These are phyloP conservation scores for Lasioglossum pauxillum DNA, from an alignment of 2,888 invertebrate species.

Conservation along the genomic window DNA sequence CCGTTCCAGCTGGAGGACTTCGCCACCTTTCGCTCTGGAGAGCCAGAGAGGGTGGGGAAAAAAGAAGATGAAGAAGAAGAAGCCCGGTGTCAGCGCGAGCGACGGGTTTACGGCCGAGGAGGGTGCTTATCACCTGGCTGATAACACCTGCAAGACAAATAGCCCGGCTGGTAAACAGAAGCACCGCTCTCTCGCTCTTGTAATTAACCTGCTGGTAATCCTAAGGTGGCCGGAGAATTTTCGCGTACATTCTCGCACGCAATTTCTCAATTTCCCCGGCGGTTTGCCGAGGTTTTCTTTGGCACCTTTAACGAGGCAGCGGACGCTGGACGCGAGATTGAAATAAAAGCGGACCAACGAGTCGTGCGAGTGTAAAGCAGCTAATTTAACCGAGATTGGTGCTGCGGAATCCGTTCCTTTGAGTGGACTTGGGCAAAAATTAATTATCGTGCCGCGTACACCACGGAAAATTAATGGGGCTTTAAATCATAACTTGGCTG, in stretches of 20 bases:
- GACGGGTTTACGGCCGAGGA: slow-evolving; percentile 54
- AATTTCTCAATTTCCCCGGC: slow-evolving; percentile 6
- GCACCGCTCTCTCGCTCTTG: slow-evolving; percentile 39
- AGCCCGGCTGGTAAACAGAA: slow-evolving; percentile 54
- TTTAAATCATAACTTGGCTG: neutral
- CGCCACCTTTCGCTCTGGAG: slow-evolving; percentile 42
- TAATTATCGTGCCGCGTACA: neutral
- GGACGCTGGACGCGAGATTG: slow-evolving; percentile 43
- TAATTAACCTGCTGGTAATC: slow-evolving; percentile 58
- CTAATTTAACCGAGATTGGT: slow-evolving; percentile 46
- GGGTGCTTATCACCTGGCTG: slow-evolving; percentile 74
- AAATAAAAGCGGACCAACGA: slow-evolving; percentile 52
- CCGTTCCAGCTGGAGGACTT: slow-evolving; percentile 45
- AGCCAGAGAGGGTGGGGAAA: neutral
- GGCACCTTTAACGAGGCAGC: slow-evolving; percentile 48
- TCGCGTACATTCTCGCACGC: neutral
- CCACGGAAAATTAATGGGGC: neutral
- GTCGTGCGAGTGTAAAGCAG: slow-evolving; percentile 46
- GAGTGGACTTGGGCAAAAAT: neutral
- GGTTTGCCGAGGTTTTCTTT: slow-evolving; percentile 36
- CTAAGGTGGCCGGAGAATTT: slow-evolving; percentile 38
- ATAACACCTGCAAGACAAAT: slow-evolving; percentile 67
- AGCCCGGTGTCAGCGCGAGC: slow-evolving; percentile 47
- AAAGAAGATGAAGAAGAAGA: slow-evolving; percentile 45
- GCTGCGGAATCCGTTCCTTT: slow-evolving; percentile 45